These are phyloP conservation scores for Arenaria interpres DNA, from an alignment of 2,113 vertebrate genomes.

Conservation along the genomic window DNA sequence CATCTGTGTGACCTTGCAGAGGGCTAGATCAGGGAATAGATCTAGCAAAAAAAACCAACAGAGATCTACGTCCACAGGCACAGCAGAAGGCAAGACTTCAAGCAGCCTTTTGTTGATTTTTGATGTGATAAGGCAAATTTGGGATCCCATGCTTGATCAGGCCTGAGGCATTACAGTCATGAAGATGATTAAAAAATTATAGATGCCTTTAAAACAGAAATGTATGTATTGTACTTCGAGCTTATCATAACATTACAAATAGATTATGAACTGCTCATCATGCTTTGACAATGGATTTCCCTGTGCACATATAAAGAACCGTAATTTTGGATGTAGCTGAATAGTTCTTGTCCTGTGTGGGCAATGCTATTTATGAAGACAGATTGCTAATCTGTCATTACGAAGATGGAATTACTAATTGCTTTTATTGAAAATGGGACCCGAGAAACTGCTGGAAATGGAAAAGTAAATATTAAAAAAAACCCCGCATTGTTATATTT, in stretches of 20 bases:
- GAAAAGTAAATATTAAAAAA: background rate
- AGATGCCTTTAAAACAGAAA: background rate
- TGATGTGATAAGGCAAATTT: background rate
- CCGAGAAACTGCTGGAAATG: background rate
- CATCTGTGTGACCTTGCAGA: background rate
- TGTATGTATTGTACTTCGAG: background rate
- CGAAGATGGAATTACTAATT: background rate
- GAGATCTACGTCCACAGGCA: background rate
- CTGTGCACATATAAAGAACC: background rate
- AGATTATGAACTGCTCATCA: fast-evolving
- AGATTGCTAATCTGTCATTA: background rate
- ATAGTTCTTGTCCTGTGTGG: background rate
- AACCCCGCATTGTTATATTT: background rate
- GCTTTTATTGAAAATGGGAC: background rate
- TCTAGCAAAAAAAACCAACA: background rate
- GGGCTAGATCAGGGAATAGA: background rate
- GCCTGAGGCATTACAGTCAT: background rate
- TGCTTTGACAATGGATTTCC: background rate
- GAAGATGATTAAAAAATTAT: background rate
- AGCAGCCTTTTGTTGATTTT: background rate
- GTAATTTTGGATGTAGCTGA: background rate
- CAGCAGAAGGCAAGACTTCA: background rate
- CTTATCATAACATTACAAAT: background rate
- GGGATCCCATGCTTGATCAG: background rate
- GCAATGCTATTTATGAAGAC: background rate